A percentile compares a stretch with the other conserved stretches of the same genome.
These are phyloP conservation scores for Oxystoma pomonae DNA, from an alignment of 2,888 invertebrate genomes.

Conservation along the genomic window DNA sequence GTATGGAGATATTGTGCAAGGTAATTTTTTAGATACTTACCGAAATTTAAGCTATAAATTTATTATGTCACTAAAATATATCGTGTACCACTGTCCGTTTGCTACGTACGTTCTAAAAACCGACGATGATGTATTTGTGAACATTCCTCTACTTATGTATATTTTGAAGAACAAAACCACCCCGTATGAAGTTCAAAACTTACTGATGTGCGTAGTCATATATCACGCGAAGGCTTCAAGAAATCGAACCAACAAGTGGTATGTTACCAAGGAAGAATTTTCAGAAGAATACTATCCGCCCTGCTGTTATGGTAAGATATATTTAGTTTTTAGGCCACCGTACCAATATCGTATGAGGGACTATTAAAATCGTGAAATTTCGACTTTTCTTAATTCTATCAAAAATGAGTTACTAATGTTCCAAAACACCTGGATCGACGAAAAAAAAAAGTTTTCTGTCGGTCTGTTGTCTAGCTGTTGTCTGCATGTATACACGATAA, in stretches of 20 bases:
- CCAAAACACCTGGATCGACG: too few species aligned
- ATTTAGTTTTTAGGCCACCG: too few species aligned
- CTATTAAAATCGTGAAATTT: too few species aligned
- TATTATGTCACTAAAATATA: constrained; percentile 76
- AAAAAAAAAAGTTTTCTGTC: too few species aligned
- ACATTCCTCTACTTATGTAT: constrained; percentile 55
- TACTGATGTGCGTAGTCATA: constrained; percentile 7
- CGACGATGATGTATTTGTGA: constrained; percentile 73
- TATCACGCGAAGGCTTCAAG: neutral
- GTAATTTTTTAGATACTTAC: constrained; percentile 70
- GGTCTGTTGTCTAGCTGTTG: too few species aligned
- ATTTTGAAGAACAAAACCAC: constrained; percentile 14
- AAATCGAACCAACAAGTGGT: constrained; percentile 57
- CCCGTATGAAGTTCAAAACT: neutral
- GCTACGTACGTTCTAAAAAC: constrained; percentile 63
- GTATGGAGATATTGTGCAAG: constrained; percentile 70
- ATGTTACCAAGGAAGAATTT: constrained; percentile 64
- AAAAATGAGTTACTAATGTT: too few species aligned
- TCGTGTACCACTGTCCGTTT: constrained; percentile 60
- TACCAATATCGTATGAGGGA: too few species aligned
- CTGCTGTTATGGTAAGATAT: constrained; percentile 69
- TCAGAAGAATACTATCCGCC: constrained; percentile 59
- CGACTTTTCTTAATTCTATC: too few species aligned
- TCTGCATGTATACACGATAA: too few species aligned
- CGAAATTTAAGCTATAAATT: constrained; percentile 80